Base-by-base conservation (phyloP, 2,797 vertebrate species). In the Alouatta caraya region DNA sequence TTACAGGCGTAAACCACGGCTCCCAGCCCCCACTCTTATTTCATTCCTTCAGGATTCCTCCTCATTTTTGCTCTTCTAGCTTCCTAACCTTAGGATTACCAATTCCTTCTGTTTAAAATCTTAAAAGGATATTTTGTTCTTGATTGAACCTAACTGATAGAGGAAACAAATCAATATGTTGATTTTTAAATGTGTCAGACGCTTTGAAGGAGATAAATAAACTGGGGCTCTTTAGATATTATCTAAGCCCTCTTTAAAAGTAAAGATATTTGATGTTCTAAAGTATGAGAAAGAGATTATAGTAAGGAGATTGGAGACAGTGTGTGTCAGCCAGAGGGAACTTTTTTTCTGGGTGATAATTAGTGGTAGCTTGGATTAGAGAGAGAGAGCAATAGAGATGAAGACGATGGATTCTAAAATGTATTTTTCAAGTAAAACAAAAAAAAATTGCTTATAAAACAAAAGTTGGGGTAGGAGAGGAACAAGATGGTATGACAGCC, bases 171-270 rank as follows among this genome's bases (percentile, higher is more conserved):
- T 83, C 12, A 52, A 42, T 92, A 33, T 78, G 48, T 64, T 92
- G 46, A 96, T 92, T 94, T 92, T 64, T 70, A 94, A 96, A 39
- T 70, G n/a, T 79, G 70, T 57, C 79, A 21, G 88, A n/a, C 37
- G 26, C 75, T 97, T 93, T 64, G 26, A 95, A 89, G 37, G 48
- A 81, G 12, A 78, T 64, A 80, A 76, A 92, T 94, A 79, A 96
- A 91, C 57, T n/a, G 81, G 1, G 6, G 19, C 42, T 72, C 39
- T 89, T 83, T 30, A 28, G 46, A 48, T 80, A 33, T 46, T 73
- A 73, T 88, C 24, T 76, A 96, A 92, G 21, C 9, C 59, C 57
- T 57, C 52, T 79, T 83, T 28, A 73, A 88, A 76, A 78, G 46
- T 11, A n/a, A 88, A 90, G 70, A 4, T 76, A 19, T 84, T 81